Base-by-base conservation (phyloP, 1,140 invertebrate genomes). In the Propsilocerus akamusi region DNA sequence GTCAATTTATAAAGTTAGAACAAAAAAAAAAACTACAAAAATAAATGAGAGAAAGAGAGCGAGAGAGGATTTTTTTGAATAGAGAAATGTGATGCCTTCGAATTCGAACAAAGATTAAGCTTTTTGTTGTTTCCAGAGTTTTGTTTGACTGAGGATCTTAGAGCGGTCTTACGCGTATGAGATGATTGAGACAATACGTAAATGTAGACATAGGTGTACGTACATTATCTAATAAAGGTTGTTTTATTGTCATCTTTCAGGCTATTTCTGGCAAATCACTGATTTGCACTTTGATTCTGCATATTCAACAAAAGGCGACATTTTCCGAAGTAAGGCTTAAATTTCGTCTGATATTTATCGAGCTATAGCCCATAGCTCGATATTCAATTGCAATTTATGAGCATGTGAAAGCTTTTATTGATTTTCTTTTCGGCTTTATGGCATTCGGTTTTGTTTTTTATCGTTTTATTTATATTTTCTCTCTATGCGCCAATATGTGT, bases 201-300 rank as follows among this genome's bases (percentile, higher is more conserved):
- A n/a, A n/a, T n/a, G n/a, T n/a, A n/a, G n/a, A n/a, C n/a, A n/a
- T n/a, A n/a, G n/a, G n/a, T n/a, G n/a, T n/a, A n/a, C n/a, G n/a
- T n/a, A n/a, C n/a, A n/a, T n/a, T n/a, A n/a, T n/a, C n/a, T n/a
- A n/a, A n/a, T n/a, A n/a, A n/a, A n/a, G n/a, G n/a, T n/a, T n/a
- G n/a, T n/a, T n/a, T 53, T 57, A 51, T 57, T 58, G 61, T 55
- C 61, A 67, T 72, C 59, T 82, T 78, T 14, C 74, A 90, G 88
- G 86, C 55, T 85, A 83, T 64, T 91, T 92, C 70, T 92, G 88
- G 88, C 87, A 91, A 65, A 84, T 92, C 55, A 89, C 85, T 46
- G 87, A 92, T 64, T 78, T 91, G 54, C 88, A 92, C 66, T 86
- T 86, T 67, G 86, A 91, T 61, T 76, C 79, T 6, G 73, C 78